These are phyloP conservation scores for Terebella lapidaria DNA, from an alignment of 2,888 invertebrate species.

Conservation along the genomic window DNA sequence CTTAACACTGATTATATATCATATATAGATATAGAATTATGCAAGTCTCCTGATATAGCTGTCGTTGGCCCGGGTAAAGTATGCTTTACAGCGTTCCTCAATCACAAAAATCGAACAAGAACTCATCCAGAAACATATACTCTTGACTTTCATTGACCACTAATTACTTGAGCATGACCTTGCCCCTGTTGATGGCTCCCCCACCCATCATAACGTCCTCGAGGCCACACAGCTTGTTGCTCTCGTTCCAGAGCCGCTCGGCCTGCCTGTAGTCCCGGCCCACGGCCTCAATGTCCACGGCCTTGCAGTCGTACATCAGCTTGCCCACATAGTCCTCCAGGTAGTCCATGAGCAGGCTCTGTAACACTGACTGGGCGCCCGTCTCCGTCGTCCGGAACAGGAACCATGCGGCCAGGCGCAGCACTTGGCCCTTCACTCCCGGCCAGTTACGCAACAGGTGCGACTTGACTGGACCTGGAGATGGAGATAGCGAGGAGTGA, in stretches of 20 bases:
- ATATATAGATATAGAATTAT: too few species aligned
- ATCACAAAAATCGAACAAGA: too few species aligned
- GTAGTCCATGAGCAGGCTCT: conserved; percentile 38
- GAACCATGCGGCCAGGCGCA: conserved; percentile 32
- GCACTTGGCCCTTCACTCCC: conserved; percentile 34
- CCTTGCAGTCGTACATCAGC: not conserved
- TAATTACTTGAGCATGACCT: too few species aligned
- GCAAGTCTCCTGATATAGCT: too few species aligned
- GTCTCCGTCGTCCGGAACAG: conserved; percentile 43
- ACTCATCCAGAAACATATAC: too few species aligned
- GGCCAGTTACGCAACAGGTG: conserved; percentile 39
- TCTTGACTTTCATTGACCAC: too few species aligned
- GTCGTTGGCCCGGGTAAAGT: too few species aligned
- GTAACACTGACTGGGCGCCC: conserved; percentile 41
- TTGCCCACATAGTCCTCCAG: conserved; percentile 24
- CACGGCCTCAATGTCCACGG: not conserved
- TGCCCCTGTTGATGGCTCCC: too few species aligned
- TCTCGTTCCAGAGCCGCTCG: not conserved
- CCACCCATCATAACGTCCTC: not conserved
- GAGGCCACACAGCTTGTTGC: not conserved
- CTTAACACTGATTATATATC: too few species aligned
- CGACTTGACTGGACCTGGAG: conserved; percentile 34
- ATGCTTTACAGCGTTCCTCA: too few species aligned
- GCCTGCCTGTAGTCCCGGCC: not conserved
- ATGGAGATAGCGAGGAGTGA: not conserved